A percentile compares a stretch with the other conserved stretches of the same genome.
Conservation (phyloP, 2,113 vertebrate species). For the Zingel zingel region DNA sequence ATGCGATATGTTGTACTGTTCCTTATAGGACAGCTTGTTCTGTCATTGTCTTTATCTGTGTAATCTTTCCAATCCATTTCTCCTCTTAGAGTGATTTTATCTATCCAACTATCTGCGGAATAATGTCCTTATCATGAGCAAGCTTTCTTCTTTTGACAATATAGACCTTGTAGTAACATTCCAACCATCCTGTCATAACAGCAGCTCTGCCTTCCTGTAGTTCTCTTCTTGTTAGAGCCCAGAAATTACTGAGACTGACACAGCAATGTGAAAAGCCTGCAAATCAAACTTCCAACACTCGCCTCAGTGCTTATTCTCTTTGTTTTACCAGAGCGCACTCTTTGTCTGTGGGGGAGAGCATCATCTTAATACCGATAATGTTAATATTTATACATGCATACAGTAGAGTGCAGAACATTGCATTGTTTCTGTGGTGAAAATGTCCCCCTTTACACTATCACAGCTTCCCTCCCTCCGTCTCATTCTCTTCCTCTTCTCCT, state of each 20-base stretch:
- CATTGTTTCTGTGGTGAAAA: slow-evolving; percentile 4
- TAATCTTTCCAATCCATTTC: not conserved
- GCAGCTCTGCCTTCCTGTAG: not conserved
- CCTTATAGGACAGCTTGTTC: not conserved
- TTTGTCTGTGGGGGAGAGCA: not conserved
- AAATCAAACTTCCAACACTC: slow-evolving; percentile 3
- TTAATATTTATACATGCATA: not conserved
- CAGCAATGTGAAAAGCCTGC: not conserved
- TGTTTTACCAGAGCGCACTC: not conserved
- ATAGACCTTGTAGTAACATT: slow-evolving; percentile 6
- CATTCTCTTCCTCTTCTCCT: not conserved
- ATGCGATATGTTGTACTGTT: not conserved
- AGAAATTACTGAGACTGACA: not conserved
- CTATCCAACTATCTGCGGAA: not conserved
- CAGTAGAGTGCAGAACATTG: not conserved
- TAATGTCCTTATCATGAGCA: not conserved
- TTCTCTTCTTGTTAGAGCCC: not conserved
- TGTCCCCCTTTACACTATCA: not conserved
- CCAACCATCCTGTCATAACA: not conserved
- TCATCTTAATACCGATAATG: slow-evolving; percentile 10
- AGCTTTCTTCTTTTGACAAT: slow-evolving; percentile 16
- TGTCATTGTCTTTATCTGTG: slow-evolving; percentile 9
- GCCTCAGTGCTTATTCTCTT: not conserved
- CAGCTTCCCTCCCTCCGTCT: not conserved
- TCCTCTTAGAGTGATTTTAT: not conserved